A percentile compares a stretch with the other conserved stretches of the same genome.
These are phyloP conservation scores for Latrodectus geometricus DNA, from an alignment of 1,140 invertebrate genomes.

Conservation along the genomic window DNA sequence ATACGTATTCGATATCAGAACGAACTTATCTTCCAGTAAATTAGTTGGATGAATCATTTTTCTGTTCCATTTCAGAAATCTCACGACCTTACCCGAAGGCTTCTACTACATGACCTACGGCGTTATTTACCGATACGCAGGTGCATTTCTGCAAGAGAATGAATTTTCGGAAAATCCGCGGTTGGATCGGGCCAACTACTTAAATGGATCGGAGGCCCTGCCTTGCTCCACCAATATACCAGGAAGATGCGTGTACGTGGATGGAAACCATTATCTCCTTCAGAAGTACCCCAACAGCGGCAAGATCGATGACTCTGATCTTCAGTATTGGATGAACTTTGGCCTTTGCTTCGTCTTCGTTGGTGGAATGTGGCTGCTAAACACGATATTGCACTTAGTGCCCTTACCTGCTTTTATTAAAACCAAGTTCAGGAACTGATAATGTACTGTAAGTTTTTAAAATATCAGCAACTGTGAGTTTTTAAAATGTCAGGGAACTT, in stretches of 20 bases:
- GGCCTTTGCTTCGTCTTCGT: slow-evolving; percentile 87
- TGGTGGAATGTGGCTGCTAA: slow-evolving; percentile 82
- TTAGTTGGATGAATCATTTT: background rate
- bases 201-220: slow-evolving; percentile 63
- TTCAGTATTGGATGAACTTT: slow-evolving; percentile 81
- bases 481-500: too few species aligned
- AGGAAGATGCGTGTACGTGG: slow-evolving; percentile 77
- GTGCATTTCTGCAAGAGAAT: slow-evolving; percentile 73
- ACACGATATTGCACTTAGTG: slow-evolving; percentile 86
- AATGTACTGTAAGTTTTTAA: too few species aligned
- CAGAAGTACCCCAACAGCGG: slow-evolving; percentile 76
- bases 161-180: slow-evolving; percentile 72
- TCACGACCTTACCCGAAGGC: slow-evolving; percentile 79
- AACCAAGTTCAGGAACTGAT: slow-evolving; percentile 87
- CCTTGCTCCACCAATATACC: slow-evolving; percentile 65
- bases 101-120: slow-evolving; percentile 82
- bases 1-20: too few species aligned
- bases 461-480: too few species aligned
- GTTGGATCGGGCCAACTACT: slow-evolving; percentile 64
- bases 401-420: slow-evolving; percentile 87
- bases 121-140: slow-evolving; percentile 81
- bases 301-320: slow-evolving; percentile 65
- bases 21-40: too few species aligned
- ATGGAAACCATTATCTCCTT: slow-evolving; percentile 79
- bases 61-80: slow-evolving; percentile 65